Base-by-base conservation (phyloP, 2,888 invertebrate genomes). In the Venusia cambrica region DNA sequence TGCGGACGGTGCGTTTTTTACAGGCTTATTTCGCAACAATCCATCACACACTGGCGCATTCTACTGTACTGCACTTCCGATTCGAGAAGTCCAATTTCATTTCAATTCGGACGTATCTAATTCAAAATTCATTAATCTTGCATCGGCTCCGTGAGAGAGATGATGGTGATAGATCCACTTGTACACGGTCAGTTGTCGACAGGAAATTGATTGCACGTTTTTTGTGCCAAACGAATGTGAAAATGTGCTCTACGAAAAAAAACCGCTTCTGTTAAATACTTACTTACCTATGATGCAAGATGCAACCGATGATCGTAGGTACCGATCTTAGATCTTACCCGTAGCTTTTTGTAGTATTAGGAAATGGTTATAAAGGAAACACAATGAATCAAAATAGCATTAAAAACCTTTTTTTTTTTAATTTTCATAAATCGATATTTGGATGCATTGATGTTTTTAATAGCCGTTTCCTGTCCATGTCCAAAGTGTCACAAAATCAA, bases 151-250 rank as follows among this genome's bases (percentile, higher is more conserved):
- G 49, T 49, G 54, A 60, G 59, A 60, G 57, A 63, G 62, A 66
- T 52, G 64, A 65, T 64, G 57, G 66, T 53, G 48, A 64, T 55
- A 43, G 49, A 67, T 52, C 72, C 75, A 80, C 80, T 81, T 83
- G 76, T 76, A 68, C 63, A 73, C 84, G 85, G 85, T 85, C 85
- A 87, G 84, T 84, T 73, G 78, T 70, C 76, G 81, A 81, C 85
- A 85, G 84, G 84, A 87, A 80, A 85, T 81, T 77, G 78, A 80
- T 83, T 77, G 38, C 33, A 38, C 31, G 7, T 43, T 51, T 51
- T 52, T 51, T 46, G 44, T 36, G 15, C 19, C n/a, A n/a, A n/a
- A n/a, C n/a, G n/a, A 39, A 15, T 21, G 19, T 17, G 12, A 11
- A 39, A 16, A 38, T 21, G 6, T 5, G 19, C 19, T 28, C n/a